Evolutionary conservation across 2,888 invertebrate genomes (phyloP).

Genomic region (Ophion obscuratus): DNA sequence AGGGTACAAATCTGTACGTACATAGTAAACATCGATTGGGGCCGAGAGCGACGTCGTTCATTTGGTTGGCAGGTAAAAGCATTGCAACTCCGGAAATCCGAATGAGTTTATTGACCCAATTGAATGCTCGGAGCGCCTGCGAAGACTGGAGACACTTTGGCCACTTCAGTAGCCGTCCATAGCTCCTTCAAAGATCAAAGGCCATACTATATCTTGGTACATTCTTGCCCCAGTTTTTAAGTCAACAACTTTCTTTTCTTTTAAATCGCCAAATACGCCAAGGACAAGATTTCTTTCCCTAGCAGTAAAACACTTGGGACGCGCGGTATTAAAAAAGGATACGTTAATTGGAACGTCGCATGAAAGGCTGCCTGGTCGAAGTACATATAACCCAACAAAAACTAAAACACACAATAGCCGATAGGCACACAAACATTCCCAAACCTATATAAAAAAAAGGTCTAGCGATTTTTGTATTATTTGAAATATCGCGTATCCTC

Average conservation of each 20-base stretch:
- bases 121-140: slow-evolving; percentile 1
- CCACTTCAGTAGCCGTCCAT: not conserved
- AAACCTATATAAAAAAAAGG: too few species aligned
- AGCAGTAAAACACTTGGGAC: not conserved
- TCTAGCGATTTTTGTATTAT: too few species aligned
- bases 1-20: not conserved
- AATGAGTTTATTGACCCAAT: slow-evolving; percentile 33
- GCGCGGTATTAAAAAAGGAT: not conserved
- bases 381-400: too few species aligned
- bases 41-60: slow-evolving; percentile 11
- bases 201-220: not conserved
- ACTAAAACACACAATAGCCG: too few species aligned
- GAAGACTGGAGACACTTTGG: not conserved
- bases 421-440: too few species aligned
- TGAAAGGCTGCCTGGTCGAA: too few species aligned
- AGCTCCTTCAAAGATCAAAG: slow-evolving; percentile 23
- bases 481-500: too few species aligned
- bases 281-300: too few species aligned
- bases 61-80: not conserved
- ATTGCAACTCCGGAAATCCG: slow-evolving; percentile 1
- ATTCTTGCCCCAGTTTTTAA: not conserved
- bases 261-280: not conserved
- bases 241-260: not conserved
- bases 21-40: not conserved
- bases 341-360: too few species aligned